Percentiles rank a stretch among this genome's conserved stretches.
These are phyloP conservation scores for Stichodactyla helianthus DNA, from an alignment of 64 coral and sea anemone genomes.

Conservation along the genomic window DNA sequence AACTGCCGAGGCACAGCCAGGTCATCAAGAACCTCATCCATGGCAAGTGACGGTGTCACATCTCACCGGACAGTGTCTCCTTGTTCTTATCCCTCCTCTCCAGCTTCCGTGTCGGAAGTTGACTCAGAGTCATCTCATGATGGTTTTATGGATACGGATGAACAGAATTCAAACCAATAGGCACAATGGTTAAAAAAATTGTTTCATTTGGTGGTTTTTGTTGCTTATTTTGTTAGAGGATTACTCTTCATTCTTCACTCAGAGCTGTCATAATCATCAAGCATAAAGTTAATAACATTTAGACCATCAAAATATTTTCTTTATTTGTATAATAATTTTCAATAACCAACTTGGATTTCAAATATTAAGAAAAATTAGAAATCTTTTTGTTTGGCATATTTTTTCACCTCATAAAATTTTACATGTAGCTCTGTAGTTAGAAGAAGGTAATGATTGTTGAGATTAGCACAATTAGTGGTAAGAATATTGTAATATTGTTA, in stretches of 20 bases:
- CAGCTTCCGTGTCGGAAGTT: slow-evolving; percentile 58
- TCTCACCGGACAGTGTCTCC: slow-evolving; percentile 78
- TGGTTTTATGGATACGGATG: slow-evolving; percentile 87
- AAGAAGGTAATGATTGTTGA: not conserved
- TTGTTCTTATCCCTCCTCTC: slow-evolving; percentile 87
- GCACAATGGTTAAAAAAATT: not conserved
- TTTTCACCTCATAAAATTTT: not conserved
- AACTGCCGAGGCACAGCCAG: slow-evolving; percentile 49
- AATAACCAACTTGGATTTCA: slow-evolving; percentile 4
- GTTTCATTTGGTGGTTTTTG: not conserved
- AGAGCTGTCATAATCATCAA: not conserved
- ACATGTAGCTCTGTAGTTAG: slow-evolving; percentile 2
- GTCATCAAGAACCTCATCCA: slow-evolving; percentile 86
- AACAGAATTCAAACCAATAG: slow-evolving; percentile 65
- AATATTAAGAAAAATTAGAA: not conserved
- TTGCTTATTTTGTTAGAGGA: not conserved
- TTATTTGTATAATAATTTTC: slow-evolving; percentile 24
- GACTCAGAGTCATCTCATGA: slow-evolving; percentile 89
- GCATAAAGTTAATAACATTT: not conserved
- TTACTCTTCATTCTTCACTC: not conserved
- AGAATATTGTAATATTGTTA: not conserved
- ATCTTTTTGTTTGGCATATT: not conserved
- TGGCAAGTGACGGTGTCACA: slow-evolving; percentile 84
- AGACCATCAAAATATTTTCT: not conserved
- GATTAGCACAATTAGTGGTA: not conserved